These are phyloP conservation scores for Marasmarcha lunaedactyla DNA, from an alignment of 2,888 invertebrate genomes.

Conservation along the genomic window DNA sequence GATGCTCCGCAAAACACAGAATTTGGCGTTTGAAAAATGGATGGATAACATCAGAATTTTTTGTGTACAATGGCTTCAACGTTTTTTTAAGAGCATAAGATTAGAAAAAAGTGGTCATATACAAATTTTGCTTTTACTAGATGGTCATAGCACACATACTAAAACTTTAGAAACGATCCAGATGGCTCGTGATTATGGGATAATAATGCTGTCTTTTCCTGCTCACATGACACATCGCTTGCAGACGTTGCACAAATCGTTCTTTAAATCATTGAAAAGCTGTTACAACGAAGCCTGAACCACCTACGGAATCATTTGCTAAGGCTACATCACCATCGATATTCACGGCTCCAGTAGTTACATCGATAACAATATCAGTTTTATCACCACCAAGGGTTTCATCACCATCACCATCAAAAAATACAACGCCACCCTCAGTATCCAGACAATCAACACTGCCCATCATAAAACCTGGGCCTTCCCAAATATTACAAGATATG, in stretches of 20 bases:
- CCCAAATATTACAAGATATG: neutral
- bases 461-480: too few relatives aligned
- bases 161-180: slow-evolving; percentile 14
- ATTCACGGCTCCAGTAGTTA: neutral
- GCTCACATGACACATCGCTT: slow-evolving; percentile 14
- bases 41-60: slow-evolving; percentile 16
- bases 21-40: slow-evolving; percentile 17
- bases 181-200: slow-evolving; percentile 12
- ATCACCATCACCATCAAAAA: too few relatives aligned
- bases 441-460: too few relatives aligned
- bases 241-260: slow-evolving; percentile 13
- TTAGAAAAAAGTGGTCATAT: slow-evolving; percentile 8
- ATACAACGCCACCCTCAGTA: too few relatives aligned
- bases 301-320: slow-evolving; percentile 4
- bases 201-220: slow-evolving; percentile 13
- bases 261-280: slow-evolving; percentile 10
- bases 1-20: slow-evolving; percentile 31
- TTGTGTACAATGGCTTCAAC: slow-evolving; percentile 17
- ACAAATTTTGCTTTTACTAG: slow-evolving; percentile 12
- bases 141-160: slow-evolving; percentile 15
- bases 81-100: slow-evolving; percentile 7
- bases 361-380: too few relatives aligned
- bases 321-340: slow-evolving; percentile 1
- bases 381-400: too few relatives aligned
- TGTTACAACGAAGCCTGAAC: slow-evolving; percentile 7